A percentile compares a stretch with the other conserved stretches of the same genome.
Conservation (phyloP, 2,797 vertebrate species). For the Protosalanx chinensis region DNA sequence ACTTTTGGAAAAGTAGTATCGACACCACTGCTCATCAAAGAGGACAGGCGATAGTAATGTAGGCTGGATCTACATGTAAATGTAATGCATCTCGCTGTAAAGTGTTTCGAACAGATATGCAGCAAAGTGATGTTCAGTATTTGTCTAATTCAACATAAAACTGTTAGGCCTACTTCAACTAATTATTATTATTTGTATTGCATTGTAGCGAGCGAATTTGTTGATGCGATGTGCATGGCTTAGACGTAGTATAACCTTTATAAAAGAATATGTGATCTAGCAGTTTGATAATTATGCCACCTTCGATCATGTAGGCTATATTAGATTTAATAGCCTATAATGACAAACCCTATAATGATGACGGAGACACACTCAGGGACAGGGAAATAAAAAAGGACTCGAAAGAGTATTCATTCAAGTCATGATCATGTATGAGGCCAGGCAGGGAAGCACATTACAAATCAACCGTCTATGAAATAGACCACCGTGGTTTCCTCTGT, state of each 20-base stretch:
- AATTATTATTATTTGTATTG: neutral
- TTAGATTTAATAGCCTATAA: neutral
- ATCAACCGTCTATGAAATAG: too few relatives aligned
- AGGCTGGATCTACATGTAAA: neutral
- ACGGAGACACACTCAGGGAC: too few relatives aligned
- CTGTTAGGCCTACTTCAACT: neutral
- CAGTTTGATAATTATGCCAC: neutral
- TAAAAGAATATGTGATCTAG: too few relatives aligned
- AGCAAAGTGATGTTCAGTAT: neutral
- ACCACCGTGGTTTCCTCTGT: neutral
- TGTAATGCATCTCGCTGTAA: neutral
- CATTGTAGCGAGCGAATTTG: neutral
- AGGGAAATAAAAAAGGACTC: neutral
- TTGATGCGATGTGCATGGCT: too few relatives aligned
- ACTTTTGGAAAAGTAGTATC: neutral
- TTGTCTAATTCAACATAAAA: neutral
- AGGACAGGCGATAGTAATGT: neutral
- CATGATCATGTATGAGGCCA: neutral
- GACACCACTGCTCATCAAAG: neutral
- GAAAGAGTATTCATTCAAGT: neutral
- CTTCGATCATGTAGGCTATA: neutral
- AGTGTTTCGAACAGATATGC: neutral
- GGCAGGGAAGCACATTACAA: neutral
- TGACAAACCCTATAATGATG: neutral
- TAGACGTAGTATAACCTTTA: too few relatives aligned